Base-by-base conservation (phyloP, 2,888 invertebrate species). In the Drosophila rubida region DNA sequence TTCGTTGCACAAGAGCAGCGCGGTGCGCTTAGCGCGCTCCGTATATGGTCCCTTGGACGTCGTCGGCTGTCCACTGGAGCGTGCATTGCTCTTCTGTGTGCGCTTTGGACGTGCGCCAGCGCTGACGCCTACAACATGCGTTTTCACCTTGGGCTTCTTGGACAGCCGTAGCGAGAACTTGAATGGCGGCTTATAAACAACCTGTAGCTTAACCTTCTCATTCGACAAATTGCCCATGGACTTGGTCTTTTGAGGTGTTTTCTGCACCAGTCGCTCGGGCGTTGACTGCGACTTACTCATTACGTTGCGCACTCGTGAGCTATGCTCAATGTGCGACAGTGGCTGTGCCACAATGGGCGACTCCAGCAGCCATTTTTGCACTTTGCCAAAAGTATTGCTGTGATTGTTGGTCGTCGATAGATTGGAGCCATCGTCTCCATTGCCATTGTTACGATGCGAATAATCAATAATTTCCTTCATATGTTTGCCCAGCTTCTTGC, bases 121-220 rank as follows among this genome's bases (percentile, higher is more conserved):
- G 14, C 75, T 67, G 6, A 74, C 83, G 9, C 89, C 87, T 57
- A 92, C 89, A 6, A 92, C 91, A 69, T 92, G 92, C 9, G 92
- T 92, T 63, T 92, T 92, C 0, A 92, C 91, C 27, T 91, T 89
- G 8, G 91, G 89, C 66, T 91, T 92, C 75, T 92, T 92, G 0
- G 92, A 92, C 9, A 97, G 93, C 89, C 96, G 96, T 57, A 97
- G 94, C 90, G 96, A 96, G 91, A 97, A 96, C 87, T 96, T 95
- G 92, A 97, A 97, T 9, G 97, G 97, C 51, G 97, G 96, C 90
- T 96, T 96, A 91, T 96, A 97, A 23, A 97, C 96, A 32, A 97
- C 96, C 91, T 97, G 97, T 19, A 97, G 92, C 75, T 96, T 94
- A 9, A 96, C 94, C 90, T 96, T 96, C 64, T 94, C 94, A 80